Base-by-base conservation (phyloP, 2,113 vertebrate genomes). In the Asarcornis scutulata region DNA sequence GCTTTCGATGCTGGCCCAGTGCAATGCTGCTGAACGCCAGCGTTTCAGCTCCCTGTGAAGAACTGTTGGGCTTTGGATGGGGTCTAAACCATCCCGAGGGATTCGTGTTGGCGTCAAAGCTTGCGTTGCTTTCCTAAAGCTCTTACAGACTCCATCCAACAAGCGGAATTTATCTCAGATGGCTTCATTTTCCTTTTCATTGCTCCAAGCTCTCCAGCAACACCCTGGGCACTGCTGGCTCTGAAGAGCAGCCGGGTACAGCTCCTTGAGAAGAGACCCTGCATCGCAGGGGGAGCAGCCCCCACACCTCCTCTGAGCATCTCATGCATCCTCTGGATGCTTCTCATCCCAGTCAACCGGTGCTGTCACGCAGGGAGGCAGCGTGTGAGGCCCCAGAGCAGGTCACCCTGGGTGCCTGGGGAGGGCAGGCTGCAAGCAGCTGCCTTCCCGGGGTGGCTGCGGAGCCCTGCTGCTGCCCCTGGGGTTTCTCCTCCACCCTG, bases 241-340 rank as follows among this genome's bases (percentile, higher is more conserved):
- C 50, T 52, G 52, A 16, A 27, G n/a, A 64, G 67, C 29, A 25
- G 67, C 23, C 2, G 1, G 17, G 50, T 60, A 1, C 48, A 46
- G 56, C 26, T 63, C 62, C 32, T 73, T 89, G 56, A 38, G 6
- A 8, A 64, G 53, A 80, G 27, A 44, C 18, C 23, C 63, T 20
- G 56, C 18, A 4, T 53, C 32, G 66, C 29, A 60, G 3, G 22
- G 25, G 26, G 2, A 6, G 4, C 29, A 16, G 1, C 0, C 1
- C 13, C 26, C 32, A 26, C 8, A 2, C 7, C 27, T 79, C 36
- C 18, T 22, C 72, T 73, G 34, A 38, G 7, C 38, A 6, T 50
- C 40, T 40, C 40, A 13, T 12, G 40, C 40, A 40, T 40, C 40
- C 40, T 40, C 20, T 63, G 46, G n/a, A 6, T n/a, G 4, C 60